Base-by-base conservation (phyloP, 1,140 invertebrate species). In the Tetragnatha versicolor region DNA sequence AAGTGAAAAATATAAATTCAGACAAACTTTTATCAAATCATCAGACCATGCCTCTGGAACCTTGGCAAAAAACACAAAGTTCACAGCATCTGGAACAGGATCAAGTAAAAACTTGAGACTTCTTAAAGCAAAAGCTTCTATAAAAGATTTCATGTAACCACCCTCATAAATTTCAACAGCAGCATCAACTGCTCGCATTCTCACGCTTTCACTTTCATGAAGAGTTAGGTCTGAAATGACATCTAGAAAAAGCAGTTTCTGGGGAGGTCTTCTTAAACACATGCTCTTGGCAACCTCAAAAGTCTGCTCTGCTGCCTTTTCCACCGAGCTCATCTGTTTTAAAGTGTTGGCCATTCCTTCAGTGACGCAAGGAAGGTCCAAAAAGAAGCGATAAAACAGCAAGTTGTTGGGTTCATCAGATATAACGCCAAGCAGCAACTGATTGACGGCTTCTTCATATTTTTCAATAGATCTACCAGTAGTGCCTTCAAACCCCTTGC, bases 301-400 rank as follows among this genome's bases (percentile, higher is more conserved):
- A 14, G 58, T 70, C 53, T 68, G 60, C 4, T 20, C 49, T 37
- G 66, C 53, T 37, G 80, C 80, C 82, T 86, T 90, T 80, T 93
- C 91, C 69, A 93, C 90, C 2, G 89, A 86, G 47, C 94, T 94
- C 65, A 95, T 89, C 81, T 90, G 87, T 83, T 93, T 93, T 35
- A 99, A 86, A 66, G 95, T 90, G 79, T 92, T 90, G 1, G 98
- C 87, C 0, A 94, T 93, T 81, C 96, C 93, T 73, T 96, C 93
- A 0, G 97, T 97, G n/a, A 99, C 89, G 22, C 93, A 85, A 1
- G 98, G 97, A 0, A 93, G 91, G 87, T 99, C 96, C 1, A 96
- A 86, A 83, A 97, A 94, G n/a, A 99, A 86, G 76, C 77, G 39
- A 4, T 27, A 35, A 69, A 79, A 79, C 2, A 81, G 33, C 78